phyloP scores from a whole-genome alignment of 2,888 invertebrate genomes.

The Eugnorisma glareosa region DNA sequence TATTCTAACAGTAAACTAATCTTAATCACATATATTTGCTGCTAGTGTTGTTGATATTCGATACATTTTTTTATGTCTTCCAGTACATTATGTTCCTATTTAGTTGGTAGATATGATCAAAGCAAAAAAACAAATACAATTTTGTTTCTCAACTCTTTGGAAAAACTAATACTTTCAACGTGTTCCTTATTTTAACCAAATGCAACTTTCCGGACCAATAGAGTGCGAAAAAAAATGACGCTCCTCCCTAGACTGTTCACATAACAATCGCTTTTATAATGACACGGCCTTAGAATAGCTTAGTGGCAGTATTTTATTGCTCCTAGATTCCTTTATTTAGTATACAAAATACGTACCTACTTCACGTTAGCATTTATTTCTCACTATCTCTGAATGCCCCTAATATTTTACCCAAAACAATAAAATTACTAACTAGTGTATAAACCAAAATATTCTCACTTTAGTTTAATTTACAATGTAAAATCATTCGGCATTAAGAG shows the following conservation, averaged over 20 bases:
- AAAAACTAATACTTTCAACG: background rate
- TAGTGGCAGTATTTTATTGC: background rate
- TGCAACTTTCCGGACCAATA: background rate
- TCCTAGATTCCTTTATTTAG: slow-evolving; percentile 5
- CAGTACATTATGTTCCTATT: background rate
- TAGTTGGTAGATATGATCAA: background rate
- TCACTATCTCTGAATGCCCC: slow-evolving; percentile 33
- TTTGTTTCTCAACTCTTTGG: background rate
- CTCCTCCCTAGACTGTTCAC: background rate
- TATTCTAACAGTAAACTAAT: too few species aligned
- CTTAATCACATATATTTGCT: too few species aligned
- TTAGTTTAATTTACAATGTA: slow-evolving; percentile 39
- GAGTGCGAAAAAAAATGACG: background rate
- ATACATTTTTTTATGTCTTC: too few species aligned
- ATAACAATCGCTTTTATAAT: background rate
- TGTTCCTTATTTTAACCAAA: background rate
- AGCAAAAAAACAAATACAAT: background rate
- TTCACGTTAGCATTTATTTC: slow-evolving; percentile 13
- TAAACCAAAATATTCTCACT: slow-evolving; percentile 35
- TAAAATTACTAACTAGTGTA: slow-evolving; percentile 40
- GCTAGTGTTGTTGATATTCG: too few species aligned
- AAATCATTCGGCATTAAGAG: slow-evolving; percentile 14
- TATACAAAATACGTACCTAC: slow-evolving; percentile 17
- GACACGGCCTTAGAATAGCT: background rate
- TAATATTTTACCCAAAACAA: slow-evolving; percentile 17